Conservation (phyloP, 2,113 vertebrate species). For the Entomyzon cyanotis region DNA sequence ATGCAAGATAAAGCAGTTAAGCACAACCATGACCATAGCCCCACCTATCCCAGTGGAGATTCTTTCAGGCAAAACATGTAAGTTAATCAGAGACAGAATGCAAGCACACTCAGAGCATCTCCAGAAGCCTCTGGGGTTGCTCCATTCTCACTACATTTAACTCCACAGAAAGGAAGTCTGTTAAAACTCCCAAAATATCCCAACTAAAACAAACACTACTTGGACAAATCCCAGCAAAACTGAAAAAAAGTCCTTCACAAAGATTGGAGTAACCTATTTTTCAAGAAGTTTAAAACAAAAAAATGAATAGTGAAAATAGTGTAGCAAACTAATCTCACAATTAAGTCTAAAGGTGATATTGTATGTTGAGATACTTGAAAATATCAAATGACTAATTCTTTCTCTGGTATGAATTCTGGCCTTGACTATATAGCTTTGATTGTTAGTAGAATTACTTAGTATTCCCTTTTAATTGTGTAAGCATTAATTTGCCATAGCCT, state of each 20-base stretch:
- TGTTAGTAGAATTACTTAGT: not conserved
- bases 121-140: not conserved
- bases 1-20: not conserved
- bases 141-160: not conserved
- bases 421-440: not conserved
- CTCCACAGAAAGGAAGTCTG: not conserved
- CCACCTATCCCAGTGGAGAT: not conserved
- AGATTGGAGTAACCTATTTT: not conserved
- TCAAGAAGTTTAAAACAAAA: not conserved
- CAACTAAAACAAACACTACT: not conserved
- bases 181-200: not conserved
- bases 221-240: not conserved
- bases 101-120: not conserved
- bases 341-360: not conserved
- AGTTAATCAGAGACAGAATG: not conserved
- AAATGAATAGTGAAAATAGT: not conserved
- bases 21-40: not conserved
- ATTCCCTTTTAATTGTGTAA: not conserved
- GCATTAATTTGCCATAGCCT: not conserved
- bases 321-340: not conserved
- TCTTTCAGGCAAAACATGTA: not conserved
- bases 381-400: not conserved
- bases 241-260: not conserved
- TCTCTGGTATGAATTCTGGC: not conserved
- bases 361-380: not conserved